Percentiles rank a stretch among this genome's conserved stretches.
phyloP scores from a whole-genome alignment of 1,140 invertebrate species.

The Harpegnathos saltator region DNA sequence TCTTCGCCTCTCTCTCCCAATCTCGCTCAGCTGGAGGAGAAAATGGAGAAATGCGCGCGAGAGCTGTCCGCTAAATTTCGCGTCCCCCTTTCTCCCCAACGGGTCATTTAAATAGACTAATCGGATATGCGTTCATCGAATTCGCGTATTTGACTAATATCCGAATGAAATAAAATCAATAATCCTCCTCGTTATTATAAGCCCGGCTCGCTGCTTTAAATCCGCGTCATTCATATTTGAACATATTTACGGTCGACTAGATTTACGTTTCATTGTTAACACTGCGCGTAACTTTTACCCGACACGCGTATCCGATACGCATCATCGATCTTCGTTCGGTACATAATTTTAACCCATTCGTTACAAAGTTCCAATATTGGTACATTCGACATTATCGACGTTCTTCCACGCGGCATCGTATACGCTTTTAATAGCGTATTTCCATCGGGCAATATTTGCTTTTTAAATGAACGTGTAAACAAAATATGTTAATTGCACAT shows the following conservation, averaged over 20 bases:
- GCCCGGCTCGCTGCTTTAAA: not conserved
- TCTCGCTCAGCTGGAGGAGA: slow-evolving; percentile 18
- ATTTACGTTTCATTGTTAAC: slow-evolving; percentile 60
- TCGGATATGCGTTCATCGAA: not conserved
- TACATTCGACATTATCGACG: slow-evolving; percentile 47
- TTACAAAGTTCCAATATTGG: slow-evolving; percentile 54
- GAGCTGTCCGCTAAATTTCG: too few relatives aligned
- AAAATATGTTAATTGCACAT: slow-evolving; percentile 7
- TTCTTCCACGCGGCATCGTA: slow-evolving; percentile 3
- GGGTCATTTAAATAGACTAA: slow-evolving; percentile 6
- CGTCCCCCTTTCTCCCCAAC: not conserved
- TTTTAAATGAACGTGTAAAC: slow-evolving; percentile 4
- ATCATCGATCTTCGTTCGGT: slow-evolving; percentile 48
- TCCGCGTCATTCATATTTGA: slow-evolving; percentile 50
- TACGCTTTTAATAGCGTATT: slow-evolving; percentile 10
- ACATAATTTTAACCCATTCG: slow-evolving; percentile 56
- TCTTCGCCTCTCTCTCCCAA: slow-evolving; percentile 61
- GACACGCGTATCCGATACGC: slow-evolving; percentile 43
- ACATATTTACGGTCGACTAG: slow-evolving; percentile 50
- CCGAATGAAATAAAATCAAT: slow-evolving; percentile 39
- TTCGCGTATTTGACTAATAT: slow-evolving; percentile 18
- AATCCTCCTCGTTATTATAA: slow-evolving; percentile 42
- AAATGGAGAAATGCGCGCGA: too few relatives aligned
- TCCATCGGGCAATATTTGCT: slow-evolving; percentile 14
- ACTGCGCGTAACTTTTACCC: slow-evolving; percentile 36